Evolutionary conservation across 2,797 vertebrate species (phyloP).

Genomic region (Malurus splendens): DNA sequence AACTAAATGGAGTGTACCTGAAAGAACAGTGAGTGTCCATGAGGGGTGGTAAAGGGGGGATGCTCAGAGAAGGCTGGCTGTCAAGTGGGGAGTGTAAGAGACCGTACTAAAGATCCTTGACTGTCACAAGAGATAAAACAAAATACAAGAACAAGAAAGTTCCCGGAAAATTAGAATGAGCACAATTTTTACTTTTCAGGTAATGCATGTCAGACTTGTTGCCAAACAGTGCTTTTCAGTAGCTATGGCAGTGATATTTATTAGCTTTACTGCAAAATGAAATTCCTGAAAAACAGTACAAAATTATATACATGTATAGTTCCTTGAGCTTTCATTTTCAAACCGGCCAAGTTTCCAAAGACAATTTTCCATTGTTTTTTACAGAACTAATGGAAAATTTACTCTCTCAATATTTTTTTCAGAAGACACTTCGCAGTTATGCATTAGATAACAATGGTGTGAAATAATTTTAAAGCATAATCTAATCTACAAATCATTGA

Average conservation of each 20-base stretch:
- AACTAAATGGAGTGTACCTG: neutral
- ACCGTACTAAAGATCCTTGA: too few species aligned
- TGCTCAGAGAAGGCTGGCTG: neutral
- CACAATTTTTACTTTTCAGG: neutral
- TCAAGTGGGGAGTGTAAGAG: neutral
- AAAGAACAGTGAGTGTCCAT: neutral
- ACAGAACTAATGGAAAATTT: neutral
- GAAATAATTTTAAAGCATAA: neutral
- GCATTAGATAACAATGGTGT: neutral
- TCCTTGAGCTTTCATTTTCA: neutral
- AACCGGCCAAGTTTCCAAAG: neutral
- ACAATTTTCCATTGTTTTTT: neutral
- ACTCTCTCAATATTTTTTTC: neutral
- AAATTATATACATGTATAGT: neutral
- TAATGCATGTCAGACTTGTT: neutral
- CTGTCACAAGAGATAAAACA: neutral
- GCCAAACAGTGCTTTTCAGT: neutral
- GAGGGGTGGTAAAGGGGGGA: neutral
- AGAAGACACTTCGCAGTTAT: neutral
- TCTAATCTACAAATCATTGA: neutral
- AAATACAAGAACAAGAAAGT: neutral
- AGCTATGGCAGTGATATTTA: neutral
- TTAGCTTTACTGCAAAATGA: neutral
- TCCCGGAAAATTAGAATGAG: neutral
- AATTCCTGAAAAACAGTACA: neutral